Percentiles rank a stretch among this genome's conserved stretches.
These are phyloP conservation scores for Dinoponera quadriceps DNA, from an alignment of 1,140 invertebrate genomes.

Conservation along the genomic window DNA sequence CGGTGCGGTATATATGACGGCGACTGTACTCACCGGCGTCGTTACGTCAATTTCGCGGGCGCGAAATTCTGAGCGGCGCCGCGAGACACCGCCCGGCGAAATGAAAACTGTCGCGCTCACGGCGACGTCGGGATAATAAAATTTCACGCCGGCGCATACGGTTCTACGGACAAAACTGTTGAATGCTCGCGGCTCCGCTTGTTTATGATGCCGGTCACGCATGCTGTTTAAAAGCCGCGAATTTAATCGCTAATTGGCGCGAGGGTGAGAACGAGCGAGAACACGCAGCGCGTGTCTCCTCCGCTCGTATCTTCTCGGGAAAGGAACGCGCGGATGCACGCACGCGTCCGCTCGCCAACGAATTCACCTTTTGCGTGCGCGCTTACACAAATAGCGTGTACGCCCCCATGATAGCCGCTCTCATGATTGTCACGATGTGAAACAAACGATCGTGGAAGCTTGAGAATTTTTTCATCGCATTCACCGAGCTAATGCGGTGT, in stretches of 20 bases:
- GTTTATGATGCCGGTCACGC: conserved; percentile 10
- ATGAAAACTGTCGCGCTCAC: background rate
- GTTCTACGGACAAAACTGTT: conserved; percentile 9
- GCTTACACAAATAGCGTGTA: too few relatives aligned
- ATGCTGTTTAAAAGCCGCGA: background rate
- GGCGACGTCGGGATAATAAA: conserved; percentile 18
- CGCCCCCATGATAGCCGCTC: too few relatives aligned
- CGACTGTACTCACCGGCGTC: too few relatives aligned
- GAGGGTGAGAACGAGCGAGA: background rate
- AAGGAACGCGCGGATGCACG: background rate
- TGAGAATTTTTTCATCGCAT: too few relatives aligned
- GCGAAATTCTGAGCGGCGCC: background rate
- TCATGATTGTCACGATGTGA: too few relatives aligned
- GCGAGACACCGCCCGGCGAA: background rate
- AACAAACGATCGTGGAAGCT: too few relatives aligned
- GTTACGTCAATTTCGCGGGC: too few relatives aligned
- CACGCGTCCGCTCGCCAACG: background rate
- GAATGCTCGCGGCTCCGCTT: background rate
- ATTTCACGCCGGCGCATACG: conserved; percentile 10
- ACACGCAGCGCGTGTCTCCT: too few relatives aligned
- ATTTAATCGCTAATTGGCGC: conserved; percentile 30
- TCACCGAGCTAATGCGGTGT: too few relatives aligned
- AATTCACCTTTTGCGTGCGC: background rate
- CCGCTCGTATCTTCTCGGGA: background rate
- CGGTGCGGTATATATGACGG: too few relatives aligned